Percentiles rank a stretch among this genome's conserved stretches.
Conservation (phyloP, 2,888 invertebrate species). For the Leptogaster cylindrica region DNA sequence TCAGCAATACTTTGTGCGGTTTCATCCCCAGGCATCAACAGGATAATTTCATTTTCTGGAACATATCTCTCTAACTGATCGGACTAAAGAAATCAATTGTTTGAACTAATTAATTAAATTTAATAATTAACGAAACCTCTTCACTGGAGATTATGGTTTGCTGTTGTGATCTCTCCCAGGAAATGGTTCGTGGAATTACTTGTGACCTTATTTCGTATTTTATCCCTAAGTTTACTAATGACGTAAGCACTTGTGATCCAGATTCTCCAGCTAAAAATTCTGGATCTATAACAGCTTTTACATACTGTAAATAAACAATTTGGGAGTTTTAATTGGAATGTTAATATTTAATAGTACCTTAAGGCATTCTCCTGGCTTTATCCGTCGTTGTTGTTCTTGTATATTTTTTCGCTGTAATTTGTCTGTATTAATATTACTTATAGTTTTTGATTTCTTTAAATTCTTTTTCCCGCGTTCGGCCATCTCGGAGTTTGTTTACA, state of each 20-base stretch:
- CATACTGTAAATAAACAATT: constrained; percentile 24
- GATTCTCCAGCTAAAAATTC: not conserved
- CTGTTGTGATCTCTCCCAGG: constrained; percentile 59
- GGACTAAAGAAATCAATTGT: constrained; percentile 23
- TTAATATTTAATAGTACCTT: constrained; percentile 49
- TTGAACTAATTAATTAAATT: not conserved
- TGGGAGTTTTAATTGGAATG: not conserved
- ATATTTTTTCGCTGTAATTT: constrained; percentile 54
- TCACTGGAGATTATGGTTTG: constrained; percentile 49
- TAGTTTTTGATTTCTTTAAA: constrained; percentile 19
- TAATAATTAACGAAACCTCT: not conserved
- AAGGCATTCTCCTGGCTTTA: constrained; percentile 58
- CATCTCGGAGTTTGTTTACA: no score
- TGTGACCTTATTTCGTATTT: constrained; percentile 52
- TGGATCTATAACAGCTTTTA: constrained; percentile 41
- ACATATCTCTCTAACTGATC: constrained; percentile 52
- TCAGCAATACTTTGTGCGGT: constrained; percentile 50
- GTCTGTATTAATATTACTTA: constrained; percentile 49
- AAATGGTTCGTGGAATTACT: constrained; percentile 50
- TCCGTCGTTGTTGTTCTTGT: constrained; percentile 57
- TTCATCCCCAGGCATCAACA: constrained; percentile 52
- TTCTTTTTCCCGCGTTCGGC: no score
- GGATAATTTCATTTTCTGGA: constrained; percentile 53
- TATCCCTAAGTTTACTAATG: constrained; percentile 46
- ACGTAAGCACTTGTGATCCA: not conserved